Evolutionary conservation across 1,140 invertebrate genomes (phyloP).

Genomic region (Aphis craccivora): DNA sequence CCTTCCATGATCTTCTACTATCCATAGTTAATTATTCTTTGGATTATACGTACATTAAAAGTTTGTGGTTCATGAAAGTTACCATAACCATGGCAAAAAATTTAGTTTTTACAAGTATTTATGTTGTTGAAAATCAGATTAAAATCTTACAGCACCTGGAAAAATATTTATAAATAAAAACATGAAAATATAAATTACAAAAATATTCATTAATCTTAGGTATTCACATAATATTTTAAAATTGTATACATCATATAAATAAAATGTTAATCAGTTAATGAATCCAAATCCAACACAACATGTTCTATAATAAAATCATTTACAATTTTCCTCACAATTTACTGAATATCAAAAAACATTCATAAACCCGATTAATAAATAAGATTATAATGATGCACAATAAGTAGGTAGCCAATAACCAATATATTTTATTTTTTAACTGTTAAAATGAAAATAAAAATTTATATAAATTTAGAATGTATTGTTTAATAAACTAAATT

Average conservation of each 20-base stretch:
- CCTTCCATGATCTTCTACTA: conserved; percentile 54
- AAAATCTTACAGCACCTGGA: conserved; percentile 10
- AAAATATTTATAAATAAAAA: conserved; percentile 20
- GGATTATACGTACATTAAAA: background rate
- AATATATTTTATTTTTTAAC: too few relatives aligned
- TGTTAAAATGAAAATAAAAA: too few relatives aligned
- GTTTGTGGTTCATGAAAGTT: background rate
- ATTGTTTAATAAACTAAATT: too few relatives aligned
- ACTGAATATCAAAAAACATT: background rate
- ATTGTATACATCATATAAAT: background rate
- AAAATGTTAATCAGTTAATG: background rate
- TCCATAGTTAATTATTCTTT: conserved; percentile 24
- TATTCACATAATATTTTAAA: background rate
- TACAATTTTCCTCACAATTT: background rate
- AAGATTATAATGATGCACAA: background rate
- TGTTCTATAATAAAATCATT: background rate
- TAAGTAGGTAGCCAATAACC: too few relatives aligned
- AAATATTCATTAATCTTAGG: background rate
- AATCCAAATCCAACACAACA: background rate
- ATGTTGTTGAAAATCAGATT: background rate
- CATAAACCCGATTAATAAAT: background rate
- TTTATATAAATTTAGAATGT: too few relatives aligned
- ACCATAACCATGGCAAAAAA: background rate
- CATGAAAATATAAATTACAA: background rate
- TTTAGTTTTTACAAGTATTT: background rate